Base-by-base conservation (phyloP, 2,888 invertebrate genomes). In the Syritta pipiens region DNA sequence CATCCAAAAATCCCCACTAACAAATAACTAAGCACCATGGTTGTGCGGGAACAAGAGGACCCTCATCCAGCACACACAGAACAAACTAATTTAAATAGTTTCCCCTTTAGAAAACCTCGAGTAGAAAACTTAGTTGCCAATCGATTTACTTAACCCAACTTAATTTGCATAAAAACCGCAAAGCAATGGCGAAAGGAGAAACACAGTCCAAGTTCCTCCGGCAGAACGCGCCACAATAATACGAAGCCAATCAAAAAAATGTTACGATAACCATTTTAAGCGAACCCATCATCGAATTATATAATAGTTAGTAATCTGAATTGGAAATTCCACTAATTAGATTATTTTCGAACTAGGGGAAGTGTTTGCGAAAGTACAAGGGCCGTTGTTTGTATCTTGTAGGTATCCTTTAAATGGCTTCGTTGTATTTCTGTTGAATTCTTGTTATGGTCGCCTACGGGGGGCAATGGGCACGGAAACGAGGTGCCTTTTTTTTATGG, bases 291-390 rank as follows among this genome's bases (percentile, higher is more conserved):
- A 75, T 68, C 68, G 68, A 69, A 75, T 53, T 60, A 55, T 53
- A 46, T 53, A 75, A 60, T 48, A 44, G 48, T 48, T 75, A 30
- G 60, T 69, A 75, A 75, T 75, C 60, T 68, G 75, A 75, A 75
- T 69, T 75, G 53, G 60, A 75, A 69, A 75, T 55, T 69, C 46
- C 53, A 75, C 75, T 75, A 75, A 75, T 75, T 75, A 75, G 75
- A 75, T 60, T 75, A 69, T 60, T 68, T 60, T 69, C 19, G 1
- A 24, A 32, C 24, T 30, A 35, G 37, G 53, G 26, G 65, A 42
- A 53, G 68, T 68, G 68, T 53, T 75, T 68, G 28, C 28, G n/a
- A n/a, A 75, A 75, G 59, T 75, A 60, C 32, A 46, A 75, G 74
- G n/a, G 46, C 46, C 20, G 37, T 59, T 57, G n/a, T n/a, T 59